phyloP scores from a whole-genome alignment of 1,140 invertebrate genomes.

The Drosophila orosa region DNA sequence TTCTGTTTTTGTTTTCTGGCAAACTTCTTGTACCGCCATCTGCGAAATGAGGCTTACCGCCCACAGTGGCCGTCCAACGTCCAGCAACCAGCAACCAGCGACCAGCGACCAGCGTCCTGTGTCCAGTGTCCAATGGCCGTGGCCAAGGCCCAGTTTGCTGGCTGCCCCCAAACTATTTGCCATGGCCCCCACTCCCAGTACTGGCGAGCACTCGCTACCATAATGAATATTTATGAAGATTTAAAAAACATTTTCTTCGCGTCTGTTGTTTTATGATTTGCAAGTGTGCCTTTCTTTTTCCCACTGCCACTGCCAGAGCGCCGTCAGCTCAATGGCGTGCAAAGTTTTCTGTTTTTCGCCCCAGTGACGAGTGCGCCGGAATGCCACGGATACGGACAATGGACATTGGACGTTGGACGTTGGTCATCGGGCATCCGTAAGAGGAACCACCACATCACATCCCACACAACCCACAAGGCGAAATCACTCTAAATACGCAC shows the following conservation, averaged over 20 bases:
- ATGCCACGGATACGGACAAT: constrained; percentile 23
- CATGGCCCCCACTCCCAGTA: constrained; percentile 34
- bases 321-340: constrained; percentile 77
- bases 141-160: constrained; percentile 54
- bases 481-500: constrained; percentile 46
- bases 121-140: constrained; percentile 46
- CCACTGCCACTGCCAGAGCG: constrained; percentile 20
- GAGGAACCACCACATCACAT: constrained; percentile 32
- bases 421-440: constrained; percentile 3
- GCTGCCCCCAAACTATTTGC: constrained; percentile 77
- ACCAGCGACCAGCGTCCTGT: constrained; percentile 1
- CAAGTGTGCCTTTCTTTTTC: constrained; percentile 68
- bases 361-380: constrained; percentile 44
- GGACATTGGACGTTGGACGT: constrained; percentile 15
- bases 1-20: constrained; percentile 44
- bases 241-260: constrained; percentile 83
- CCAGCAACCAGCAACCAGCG: background rate
- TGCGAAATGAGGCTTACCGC: constrained; percentile 72
- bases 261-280: constrained; percentile 84
- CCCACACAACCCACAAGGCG: constrained; percentile 22
- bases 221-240: constrained; percentile 84
- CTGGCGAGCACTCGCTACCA: constrained; percentile 42
- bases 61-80: constrained; percentile 14
- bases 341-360: constrained; percentile 77
- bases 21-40: constrained; percentile 69